Percentiles rank a stretch among this genome's conserved stretches.
Conservation (phyloP, 2,113 vertebrate species). For the Eulacestoma nigropectus region DNA sequence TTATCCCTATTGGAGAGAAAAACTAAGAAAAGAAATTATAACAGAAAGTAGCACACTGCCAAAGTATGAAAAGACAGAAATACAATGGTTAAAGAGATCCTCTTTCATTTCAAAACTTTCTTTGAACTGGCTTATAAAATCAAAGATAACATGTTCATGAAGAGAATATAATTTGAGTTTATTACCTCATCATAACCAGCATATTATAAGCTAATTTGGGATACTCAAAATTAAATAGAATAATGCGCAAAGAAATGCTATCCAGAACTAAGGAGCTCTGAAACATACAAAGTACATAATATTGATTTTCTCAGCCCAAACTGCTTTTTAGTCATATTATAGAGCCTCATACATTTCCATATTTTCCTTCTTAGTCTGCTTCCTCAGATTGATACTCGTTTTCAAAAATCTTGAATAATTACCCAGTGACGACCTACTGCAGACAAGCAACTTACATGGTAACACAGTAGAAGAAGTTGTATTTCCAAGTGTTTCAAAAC, state of each 20-base stretch:
- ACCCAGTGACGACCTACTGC: not conserved
- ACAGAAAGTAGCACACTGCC: not conserved
- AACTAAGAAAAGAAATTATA: not conserved
- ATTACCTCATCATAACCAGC: not conserved
- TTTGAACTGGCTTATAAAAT: not conserved
- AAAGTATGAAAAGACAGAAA: not conserved
- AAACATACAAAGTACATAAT: not conserved
- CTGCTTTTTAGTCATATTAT: not conserved
- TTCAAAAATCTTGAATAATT: not conserved
- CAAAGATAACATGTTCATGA: not conserved
- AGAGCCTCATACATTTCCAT: not conserved
- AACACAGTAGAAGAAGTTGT: not conserved
- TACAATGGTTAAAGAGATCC: not conserved
- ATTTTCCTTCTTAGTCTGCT: not conserved
- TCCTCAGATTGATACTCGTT: not conserved
- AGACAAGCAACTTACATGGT: not conserved
- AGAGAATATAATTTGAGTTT: not conserved
- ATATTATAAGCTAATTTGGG: not conserved
- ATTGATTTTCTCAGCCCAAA: not conserved
- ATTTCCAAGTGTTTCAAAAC: not conserved
- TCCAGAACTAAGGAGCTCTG: not conserved
- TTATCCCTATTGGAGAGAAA: not conserved
- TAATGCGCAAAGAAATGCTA: not conserved
- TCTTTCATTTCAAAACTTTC: not conserved
- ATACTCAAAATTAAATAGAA: not conserved